phyloP scores from a whole-genome alignment of 2,113 vertebrate genomes.

The Thermophis baileyi region DNA sequence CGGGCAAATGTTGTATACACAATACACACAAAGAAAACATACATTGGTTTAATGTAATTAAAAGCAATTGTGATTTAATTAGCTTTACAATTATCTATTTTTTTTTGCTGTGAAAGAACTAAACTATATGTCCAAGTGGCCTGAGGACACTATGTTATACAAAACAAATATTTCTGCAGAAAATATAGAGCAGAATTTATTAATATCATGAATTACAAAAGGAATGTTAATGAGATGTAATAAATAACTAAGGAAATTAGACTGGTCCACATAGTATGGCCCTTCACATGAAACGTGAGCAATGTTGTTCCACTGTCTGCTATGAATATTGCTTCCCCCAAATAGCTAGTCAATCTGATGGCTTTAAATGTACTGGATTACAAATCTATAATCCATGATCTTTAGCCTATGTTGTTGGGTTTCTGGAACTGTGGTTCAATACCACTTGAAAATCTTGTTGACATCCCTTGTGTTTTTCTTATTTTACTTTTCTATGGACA shows the following conservation, averaged over 20 bases:
- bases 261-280: background rate
- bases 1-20: constrained; percentile 41
- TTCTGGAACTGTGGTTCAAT: background rate
- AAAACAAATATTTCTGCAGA: constrained; percentile 17
- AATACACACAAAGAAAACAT: background rate
- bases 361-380: background rate
- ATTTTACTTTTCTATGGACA: background rate
- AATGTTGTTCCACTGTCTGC: background rate
- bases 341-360: background rate
- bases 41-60: background rate
- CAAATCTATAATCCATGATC: background rate
- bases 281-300: background rate
- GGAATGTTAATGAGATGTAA: background rate
- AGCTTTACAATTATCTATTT: background rate
- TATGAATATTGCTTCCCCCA: background rate
- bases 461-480: background rate
- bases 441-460: background rate
- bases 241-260: background rate
- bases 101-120: background rate
- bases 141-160: background rate
- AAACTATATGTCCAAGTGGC: background rate
- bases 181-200: constrained; percentile 13
- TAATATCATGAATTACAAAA: constrained; percentile 38
- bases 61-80: background rate
- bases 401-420: background rate